phyloP scores from a whole-genome alignment of 2,113 vertebrate genomes.

The Passer montanus region DNA sequence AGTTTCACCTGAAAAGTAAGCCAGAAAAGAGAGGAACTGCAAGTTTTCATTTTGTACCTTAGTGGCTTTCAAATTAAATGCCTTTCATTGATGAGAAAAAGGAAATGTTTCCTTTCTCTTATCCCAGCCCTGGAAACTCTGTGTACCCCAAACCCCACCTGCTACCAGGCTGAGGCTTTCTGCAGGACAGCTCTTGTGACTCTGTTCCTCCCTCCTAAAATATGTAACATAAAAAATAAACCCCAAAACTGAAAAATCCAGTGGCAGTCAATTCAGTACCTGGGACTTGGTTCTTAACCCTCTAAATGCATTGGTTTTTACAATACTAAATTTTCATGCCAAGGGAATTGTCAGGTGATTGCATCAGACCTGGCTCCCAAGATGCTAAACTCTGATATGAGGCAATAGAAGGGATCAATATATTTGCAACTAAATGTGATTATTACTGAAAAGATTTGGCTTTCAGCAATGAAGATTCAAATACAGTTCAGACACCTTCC shows the following conservation, averaged over 20 bases:
- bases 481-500: background rate
- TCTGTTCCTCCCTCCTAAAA: background rate
- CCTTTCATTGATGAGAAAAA: background rate
- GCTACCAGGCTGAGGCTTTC: background rate
- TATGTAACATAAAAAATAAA: background rate
- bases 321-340: background rate
- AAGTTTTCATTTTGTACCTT: background rate
- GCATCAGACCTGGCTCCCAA: background rate
- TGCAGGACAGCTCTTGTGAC: background rate
- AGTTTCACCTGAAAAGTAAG: constrained; percentile 15
- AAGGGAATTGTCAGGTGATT: background rate
- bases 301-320: background rate
- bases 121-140: background rate
- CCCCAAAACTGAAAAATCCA: background rate
- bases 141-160: background rate
- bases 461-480: background rate
- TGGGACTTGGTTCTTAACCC: background rate
- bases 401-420: background rate
- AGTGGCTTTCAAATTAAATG: background rate
- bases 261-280: background rate
- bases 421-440: background rate
- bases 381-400: background rate
- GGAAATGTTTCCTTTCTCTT: background rate
- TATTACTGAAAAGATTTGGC: background rate
- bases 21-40: background rate